A percentile compares a stretch with the other conserved stretches of the same genome.
Conservation (phyloP, 2,797 vertebrate species). For the Adelosebastes latens region DNA sequence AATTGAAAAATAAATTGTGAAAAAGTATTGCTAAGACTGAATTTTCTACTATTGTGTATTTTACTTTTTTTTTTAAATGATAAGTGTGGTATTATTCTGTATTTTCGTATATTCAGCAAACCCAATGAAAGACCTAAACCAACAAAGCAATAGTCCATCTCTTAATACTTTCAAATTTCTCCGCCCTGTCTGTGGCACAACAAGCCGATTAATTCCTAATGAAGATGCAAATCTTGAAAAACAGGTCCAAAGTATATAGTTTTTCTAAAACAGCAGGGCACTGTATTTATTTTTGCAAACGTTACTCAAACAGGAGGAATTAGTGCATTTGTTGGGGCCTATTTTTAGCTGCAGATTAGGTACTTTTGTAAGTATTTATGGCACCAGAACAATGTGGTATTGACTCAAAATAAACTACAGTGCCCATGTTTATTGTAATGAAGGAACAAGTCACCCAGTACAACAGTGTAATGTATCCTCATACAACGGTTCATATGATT, state of each 20-base stretch:
- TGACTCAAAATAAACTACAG: not conserved
- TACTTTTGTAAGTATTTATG: not conserved
- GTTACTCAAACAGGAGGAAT: not conserved
- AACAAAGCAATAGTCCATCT: not conserved
- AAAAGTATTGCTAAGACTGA: not conserved
- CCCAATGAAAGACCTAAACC: not conserved
- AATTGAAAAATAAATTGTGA: not conserved
- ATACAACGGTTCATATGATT: too few species aligned
- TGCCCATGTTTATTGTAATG: not conserved
- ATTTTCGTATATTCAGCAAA: not conserved
- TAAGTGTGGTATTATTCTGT: not conserved
- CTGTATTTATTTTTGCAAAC: not conserved
- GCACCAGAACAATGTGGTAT: not conserved
- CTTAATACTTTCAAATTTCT: not conserved
- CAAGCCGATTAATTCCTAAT: not conserved
- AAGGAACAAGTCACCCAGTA: not conserved
- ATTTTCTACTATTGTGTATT: not conserved
- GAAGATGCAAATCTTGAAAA: not conserved
- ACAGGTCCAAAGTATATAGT: not conserved
- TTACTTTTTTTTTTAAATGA: not conserved
- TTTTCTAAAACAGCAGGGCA: not conserved
- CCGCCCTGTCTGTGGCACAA: not conserved
- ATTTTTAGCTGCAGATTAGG: not conserved
- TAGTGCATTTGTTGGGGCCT: not conserved
- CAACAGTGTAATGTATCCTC: not conserved